Evolutionary conservation across 2,888 invertebrate genomes (phyloP), one percentile per base, ranked within the genome.

Genomic region (Hyles lineata): DNA sequence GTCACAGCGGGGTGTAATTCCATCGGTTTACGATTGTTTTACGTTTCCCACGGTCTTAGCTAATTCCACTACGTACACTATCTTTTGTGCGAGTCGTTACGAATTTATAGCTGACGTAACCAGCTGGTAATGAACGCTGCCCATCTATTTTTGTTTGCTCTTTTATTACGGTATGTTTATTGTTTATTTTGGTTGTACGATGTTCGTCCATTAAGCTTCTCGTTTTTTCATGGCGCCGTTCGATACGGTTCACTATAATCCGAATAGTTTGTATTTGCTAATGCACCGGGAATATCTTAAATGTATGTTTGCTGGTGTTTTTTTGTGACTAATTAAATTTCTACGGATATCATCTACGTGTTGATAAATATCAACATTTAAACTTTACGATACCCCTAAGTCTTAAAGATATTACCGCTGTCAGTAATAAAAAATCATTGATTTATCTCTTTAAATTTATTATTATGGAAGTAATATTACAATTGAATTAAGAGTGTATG

Each of bases 31-130:
- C 76, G 76, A 77, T 78, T 74, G 71, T 81, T 84, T 79, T 76
- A 78, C 77, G 72, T 78, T 83, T 81, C 82, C 80, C 83, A 83
- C 83, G 80, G 73, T 77, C 75, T 79, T 79, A 76, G 74, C 75
- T 77, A 82, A 82, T 76, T 74, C 74, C 74, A 75, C 75, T 75
- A 73, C 72, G 73, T 73, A 60, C 71, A 75, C 60, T 74, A 72
- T 72, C 72, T 77, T 79, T 76, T 75, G 75, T 76, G 75, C 75
- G 71, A 74, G 76, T 76, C 75, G 80, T 80, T 78, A 78, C 79
- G 70, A 75, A 80, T 82, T 80, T 80, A 82, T 78, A 77, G 74
- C 77, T 79, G 81, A 81, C 81, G 79, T 79, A 79, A 82, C 76
- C 63, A 35, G 71, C 25, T 74, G 77, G 75, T 82, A 79, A 80